phyloP scores from a whole-genome alignment of 2,113 vertebrate genomes.

The Ceyx margarethae region DNA sequence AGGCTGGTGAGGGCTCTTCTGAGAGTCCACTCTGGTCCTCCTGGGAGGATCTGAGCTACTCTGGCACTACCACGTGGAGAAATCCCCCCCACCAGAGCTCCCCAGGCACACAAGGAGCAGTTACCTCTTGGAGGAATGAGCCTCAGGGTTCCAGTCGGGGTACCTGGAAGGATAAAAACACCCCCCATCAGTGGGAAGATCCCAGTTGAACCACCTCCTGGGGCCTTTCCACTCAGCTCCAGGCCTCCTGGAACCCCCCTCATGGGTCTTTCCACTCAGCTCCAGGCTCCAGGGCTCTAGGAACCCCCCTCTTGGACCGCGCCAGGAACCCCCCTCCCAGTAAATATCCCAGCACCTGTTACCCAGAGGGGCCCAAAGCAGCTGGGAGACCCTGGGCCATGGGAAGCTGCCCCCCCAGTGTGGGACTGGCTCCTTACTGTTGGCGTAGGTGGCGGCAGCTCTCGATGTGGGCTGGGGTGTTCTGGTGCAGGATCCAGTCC shows the following conservation, averaged over 20 bases:
- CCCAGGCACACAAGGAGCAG: background rate
- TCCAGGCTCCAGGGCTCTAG: background rate
- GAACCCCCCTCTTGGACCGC: too few relatives aligned
- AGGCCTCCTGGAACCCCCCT: background rate
- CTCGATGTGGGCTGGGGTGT: conserved; percentile 83
- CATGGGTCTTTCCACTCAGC: background rate
- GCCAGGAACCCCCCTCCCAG: background rate
- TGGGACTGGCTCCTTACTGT: conserved; percentile 76
- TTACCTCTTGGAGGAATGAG: conserved; percentile 77
- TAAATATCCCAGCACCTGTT: background rate
- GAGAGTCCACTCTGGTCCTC: too few relatives aligned
- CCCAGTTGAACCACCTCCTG: rapidly evolving
- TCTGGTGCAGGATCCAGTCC: conserved; percentile 93
- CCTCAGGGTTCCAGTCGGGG: conserved; percentile 87
- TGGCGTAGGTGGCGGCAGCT: conserved; percentile 83
- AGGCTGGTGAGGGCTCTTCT: background rate
- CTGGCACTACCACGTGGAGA: too few relatives aligned
- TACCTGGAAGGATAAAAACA: conserved; percentile 71
- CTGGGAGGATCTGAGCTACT: too few relatives aligned
- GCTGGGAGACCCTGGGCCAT: too few relatives aligned
- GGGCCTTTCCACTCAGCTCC: background rate
- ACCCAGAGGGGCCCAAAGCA: too few relatives aligned
- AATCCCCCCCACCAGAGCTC: too few relatives aligned
- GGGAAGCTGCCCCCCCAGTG: too few relatives aligned
- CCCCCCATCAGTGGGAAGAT: background rate